Evolutionary conservation across 2,797 vertebrate genomes (phyloP).

Genomic region (Oreonectes daqikongensis): DNA sequence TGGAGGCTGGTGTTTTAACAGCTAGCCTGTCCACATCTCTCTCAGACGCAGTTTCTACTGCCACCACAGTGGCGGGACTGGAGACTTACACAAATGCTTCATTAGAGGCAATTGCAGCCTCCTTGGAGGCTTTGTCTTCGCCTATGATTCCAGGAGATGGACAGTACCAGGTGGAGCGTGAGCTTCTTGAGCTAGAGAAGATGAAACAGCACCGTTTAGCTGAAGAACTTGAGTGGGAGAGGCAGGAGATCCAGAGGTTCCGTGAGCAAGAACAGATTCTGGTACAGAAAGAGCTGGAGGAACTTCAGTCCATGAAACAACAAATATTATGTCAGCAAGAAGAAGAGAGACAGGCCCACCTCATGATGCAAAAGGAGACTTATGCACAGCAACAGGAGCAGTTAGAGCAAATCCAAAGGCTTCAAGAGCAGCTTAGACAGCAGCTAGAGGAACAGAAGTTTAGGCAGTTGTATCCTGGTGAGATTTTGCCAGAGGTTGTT

Average conservation of each 20-base stretch:
- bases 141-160: conserved; percentile 90
- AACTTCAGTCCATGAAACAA: conserved; percentile 96
- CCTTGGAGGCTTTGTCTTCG: conserved; percentile 87
- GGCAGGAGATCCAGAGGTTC: conserved; percentile 96
- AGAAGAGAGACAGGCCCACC: conserved; percentile 94
- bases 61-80: conserved; percentile 79
- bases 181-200: conserved; percentile 94
- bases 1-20: conserved; percentile 79
- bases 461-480: conserved; percentile 91
- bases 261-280: conserved; percentile 95
- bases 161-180: conserved; percentile 92
- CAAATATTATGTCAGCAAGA: conserved; percentile 95
- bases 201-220: conserved; percentile 95
- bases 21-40: conserved; percentile 70
- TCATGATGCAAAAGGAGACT: conserved; percentile 98
- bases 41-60: conserved; percentile 68
- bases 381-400: conserved; percentile 95
- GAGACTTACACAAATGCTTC: conserved; percentile 88
- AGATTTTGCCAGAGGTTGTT: conserved; percentile 80
- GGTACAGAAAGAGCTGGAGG: conserved; percentile 97
- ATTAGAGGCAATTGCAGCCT: conserved; percentile 82
- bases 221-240: conserved; percentile 97
- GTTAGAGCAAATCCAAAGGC: conserved; percentile 96
- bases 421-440: conserved; percentile 93
- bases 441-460: conserved; percentile 97